Evolutionary conservation across 1,140 invertebrate genomes (phyloP).

Genomic region (Magallana ariakensis): DNA sequence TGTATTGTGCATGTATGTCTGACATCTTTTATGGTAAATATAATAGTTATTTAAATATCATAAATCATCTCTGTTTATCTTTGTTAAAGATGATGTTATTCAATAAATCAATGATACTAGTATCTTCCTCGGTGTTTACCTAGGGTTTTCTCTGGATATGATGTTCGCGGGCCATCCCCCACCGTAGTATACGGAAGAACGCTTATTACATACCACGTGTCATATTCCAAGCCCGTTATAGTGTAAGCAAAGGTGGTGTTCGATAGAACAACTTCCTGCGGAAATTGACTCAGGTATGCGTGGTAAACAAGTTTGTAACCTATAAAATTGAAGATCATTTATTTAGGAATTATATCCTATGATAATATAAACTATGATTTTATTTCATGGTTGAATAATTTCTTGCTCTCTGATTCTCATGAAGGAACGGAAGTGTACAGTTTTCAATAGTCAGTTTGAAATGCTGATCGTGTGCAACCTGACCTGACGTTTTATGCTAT

Average conservation of each 20-base stretch:
- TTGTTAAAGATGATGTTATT: neutral
- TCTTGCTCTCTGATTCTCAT: no score
- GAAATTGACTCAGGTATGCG: conserved; percentile 23
- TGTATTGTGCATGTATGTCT: no score
- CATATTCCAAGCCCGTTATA: conserved; percentile 48
- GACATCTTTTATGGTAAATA: neutral
- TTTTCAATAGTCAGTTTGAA: no score
- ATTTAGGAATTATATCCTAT: no score
- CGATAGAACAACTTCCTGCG: conserved; percentile 14
- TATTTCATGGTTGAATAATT: no score
- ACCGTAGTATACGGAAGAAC: conserved; percentile 40
- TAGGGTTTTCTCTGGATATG: conserved; percentile 50
- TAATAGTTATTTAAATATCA: neutral
- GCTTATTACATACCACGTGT: conserved; percentile 51
- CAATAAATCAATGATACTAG: neutral
- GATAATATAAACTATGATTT: no score
- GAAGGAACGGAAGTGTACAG: no score
- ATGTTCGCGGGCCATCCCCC: conserved; percentile 49
- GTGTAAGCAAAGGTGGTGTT: conserved; percentile 47
- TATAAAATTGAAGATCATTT: neutral
- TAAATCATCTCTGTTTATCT: neutral
- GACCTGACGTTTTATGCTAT: no score
- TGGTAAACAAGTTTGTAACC: conserved; percentile 54
- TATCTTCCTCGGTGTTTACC: conserved; percentile 24
- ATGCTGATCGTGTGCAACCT: no score